Evolutionary conservation across 2,113 vertebrate species (phyloP).

Genomic region (Protobothrops mucrosquamatus): DNA sequence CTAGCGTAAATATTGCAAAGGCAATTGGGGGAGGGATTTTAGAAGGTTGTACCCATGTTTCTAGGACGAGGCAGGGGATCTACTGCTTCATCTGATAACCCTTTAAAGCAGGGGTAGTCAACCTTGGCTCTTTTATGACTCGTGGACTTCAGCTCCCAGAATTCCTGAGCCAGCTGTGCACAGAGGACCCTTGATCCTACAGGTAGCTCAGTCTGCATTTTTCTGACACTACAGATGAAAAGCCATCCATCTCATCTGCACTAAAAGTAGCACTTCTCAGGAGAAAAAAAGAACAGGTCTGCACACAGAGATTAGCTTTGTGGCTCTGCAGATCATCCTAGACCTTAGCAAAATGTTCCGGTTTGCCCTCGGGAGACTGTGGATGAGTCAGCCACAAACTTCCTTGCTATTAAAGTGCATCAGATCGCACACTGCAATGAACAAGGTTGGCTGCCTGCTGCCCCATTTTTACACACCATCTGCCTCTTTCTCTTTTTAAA

Average conservation of each 20-base stretch:
- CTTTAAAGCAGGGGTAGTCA: neutral
- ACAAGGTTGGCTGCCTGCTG: neutral
- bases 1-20: neutral
- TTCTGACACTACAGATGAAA: neutral
- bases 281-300: neutral
- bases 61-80: neutral
- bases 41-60: neutral
- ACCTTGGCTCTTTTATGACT: no score
- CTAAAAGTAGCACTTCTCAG: neutral
- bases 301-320: neutral
- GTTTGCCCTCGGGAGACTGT: neutral
- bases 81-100: neutral
- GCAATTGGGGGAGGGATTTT: neutral
- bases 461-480: neutral
- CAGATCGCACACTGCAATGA: neutral
- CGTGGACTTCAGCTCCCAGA: no score
- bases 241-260: neutral
- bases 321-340: neutral
- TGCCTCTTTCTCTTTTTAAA: neutral
- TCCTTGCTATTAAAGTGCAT: neutral
- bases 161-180: neutral
- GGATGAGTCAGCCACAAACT: neutral
- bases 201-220: neutral
- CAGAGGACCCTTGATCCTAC: neutral
- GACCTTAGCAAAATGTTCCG: neutral